Evolutionary conservation across 2,797 vertebrate species (phyloP), one percentile per base, ranked within the genome.

Genomic region (Schizopygopsis malacanthus): DNA sequence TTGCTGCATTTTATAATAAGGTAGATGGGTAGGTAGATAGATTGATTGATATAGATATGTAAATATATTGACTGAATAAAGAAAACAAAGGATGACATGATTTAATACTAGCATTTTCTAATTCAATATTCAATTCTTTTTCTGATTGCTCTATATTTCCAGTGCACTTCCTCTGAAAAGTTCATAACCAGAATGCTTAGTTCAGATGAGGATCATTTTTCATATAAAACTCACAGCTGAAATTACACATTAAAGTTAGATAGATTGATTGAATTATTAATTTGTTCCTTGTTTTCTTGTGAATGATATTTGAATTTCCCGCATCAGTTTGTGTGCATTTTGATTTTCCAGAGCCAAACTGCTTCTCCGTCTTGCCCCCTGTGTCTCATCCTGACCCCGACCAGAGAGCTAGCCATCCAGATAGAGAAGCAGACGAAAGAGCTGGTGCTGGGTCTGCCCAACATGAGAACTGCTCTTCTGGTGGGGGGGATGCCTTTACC

Each of bases 401-500:
- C 98, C 1, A 94, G 98, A 89, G 98, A 99, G 89, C 78, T 99
- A 87, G 98, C 98, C 11, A 96, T 99, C 87, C 98, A 99, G 95
- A 97, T 99, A 4, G 98, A 99, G 94, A 94, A 89, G 52, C 98
- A 99, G 87, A 94, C 95, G 3, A 97, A 99, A 89, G 97, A 99
- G 86, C 90, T 99, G 93, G 95, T 99, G 94, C 89, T 93, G 11
- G 96, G 97, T 6, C 92, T 99, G 15, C 95, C 97, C 0, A 95
- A 96, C 91, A 98, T 98, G 97, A 97, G 96, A 86, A 99, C 98
- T 0, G 98, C 95, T 0, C 95, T 99, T 28, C 94, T 99, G 28
- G 97, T 99, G 1, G 98, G 98, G 0, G 98, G 98, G 67, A 95
- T 99, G 93, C 98, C 98, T 0, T 91, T 98, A 43, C 98, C 98